Percentiles rank a stretch among this genome's conserved stretches.
phyloP scores from a whole-genome alignment of 2,888 invertebrate species.

The Operophtera brumata region DNA sequence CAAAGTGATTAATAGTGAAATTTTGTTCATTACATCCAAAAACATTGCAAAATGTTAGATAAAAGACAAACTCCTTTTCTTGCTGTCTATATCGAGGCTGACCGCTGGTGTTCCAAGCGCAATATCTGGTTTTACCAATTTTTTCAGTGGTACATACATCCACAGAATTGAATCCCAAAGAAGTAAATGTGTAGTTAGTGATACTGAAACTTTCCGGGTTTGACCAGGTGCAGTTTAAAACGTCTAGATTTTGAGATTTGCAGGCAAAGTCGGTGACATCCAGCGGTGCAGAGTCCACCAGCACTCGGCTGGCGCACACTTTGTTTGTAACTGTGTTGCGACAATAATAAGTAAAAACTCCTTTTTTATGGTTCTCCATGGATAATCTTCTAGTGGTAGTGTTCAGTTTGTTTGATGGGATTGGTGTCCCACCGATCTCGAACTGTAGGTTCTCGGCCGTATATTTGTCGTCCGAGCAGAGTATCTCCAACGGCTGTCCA shows the following conservation, averaged over 20 bases:
- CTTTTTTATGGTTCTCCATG: constrained; percentile 77
- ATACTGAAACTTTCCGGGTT: constrained; percentile 70
- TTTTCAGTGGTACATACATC: constrained; percentile 44
- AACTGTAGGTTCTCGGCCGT: constrained; percentile 72
- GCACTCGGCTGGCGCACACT: constrained; percentile 54
- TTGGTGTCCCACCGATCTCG: constrained; percentile 34
- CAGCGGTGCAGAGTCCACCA: constrained; percentile 80
- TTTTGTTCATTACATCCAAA: constrained; percentile 79
- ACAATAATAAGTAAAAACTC: constrained; percentile 80
- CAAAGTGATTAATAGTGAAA: constrained; percentile 81
- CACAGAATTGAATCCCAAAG: constrained; percentile 46
- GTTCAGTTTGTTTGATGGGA: constrained; percentile 79
- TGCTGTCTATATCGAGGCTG: constrained; percentile 69
- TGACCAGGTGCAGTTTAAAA: constrained; percentile 88
- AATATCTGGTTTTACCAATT: constrained; percentile 42
- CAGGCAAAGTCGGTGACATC: constrained; percentile 86
- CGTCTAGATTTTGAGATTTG: constrained; percentile 86
- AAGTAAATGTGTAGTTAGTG: constrained; percentile 54
- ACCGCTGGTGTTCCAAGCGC: constrained; percentile 57
- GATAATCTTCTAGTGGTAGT: constrained; percentile 82
- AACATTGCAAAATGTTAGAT: constrained; percentile 80
- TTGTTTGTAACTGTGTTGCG: constrained; percentile 53
- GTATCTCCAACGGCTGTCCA: constrained; percentile 83
- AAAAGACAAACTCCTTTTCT: constrained; percentile 77
- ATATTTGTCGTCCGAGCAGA: constrained; percentile 80